Conservation (phyloP, 2,888 invertebrate species). For the Volucella bombylans region DNA sequence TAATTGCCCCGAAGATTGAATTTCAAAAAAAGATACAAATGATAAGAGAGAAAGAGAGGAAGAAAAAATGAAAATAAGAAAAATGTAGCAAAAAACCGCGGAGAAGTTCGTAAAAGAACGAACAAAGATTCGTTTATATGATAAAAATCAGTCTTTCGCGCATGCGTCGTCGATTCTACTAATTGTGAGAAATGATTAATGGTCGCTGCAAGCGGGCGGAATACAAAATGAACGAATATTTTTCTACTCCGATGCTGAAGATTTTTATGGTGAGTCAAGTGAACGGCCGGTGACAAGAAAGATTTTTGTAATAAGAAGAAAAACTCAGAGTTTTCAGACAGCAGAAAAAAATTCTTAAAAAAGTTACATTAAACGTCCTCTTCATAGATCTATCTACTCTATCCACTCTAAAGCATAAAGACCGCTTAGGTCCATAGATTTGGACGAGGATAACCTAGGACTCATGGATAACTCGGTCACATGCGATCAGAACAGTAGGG, state of each 20-base stretch:
- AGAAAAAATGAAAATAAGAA: neutral
- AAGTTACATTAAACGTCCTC: too few relatives aligned
- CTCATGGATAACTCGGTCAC: too few relatives aligned
- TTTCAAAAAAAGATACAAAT: constrained; percentile 53
- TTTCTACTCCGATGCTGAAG: neutral
- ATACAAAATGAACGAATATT: constrained; percentile 38
- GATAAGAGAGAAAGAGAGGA: constrained; percentile 21
- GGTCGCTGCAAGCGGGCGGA: constrained; percentile 47
- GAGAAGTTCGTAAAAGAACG: neutral
- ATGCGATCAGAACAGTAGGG: too few relatives aligned
- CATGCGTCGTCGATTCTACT: constrained; percentile 68
- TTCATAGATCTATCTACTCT: too few relatives aligned
- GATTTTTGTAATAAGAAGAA: too few relatives aligned
- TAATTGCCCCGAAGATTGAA: constrained; percentile 53
- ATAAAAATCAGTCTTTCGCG: constrained; percentile 71
- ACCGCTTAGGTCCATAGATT: too few relatives aligned
- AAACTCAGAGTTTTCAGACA: too few relatives aligned
- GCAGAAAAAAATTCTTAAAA: too few relatives aligned
- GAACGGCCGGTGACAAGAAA: constrained; percentile 18
- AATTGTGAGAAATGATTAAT: constrained; percentile 65
- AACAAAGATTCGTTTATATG: constrained; percentile 51
- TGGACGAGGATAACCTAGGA: too few relatives aligned
- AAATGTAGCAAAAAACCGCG: neutral
- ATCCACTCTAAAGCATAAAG: too few relatives aligned
- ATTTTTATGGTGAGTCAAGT: constrained; percentile 31